phyloP scores from a whole-genome alignment of 2,797 vertebrate species.

The Poecilia picta region DNA sequence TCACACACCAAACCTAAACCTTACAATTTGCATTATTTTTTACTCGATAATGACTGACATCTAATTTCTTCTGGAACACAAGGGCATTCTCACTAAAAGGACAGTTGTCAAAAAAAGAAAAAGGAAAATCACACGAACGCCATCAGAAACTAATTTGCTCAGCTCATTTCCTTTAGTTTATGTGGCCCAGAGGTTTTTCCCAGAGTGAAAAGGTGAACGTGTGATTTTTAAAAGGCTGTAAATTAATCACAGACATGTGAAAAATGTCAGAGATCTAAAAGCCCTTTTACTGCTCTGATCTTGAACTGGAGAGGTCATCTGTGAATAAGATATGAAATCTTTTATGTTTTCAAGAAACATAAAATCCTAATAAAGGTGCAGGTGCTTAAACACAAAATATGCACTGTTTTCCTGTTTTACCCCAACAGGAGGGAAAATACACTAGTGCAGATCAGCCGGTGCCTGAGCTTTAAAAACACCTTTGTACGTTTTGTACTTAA shows the following conservation, averaged over 20 bases:
- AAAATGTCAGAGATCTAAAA: slow-evolving; percentile 56
- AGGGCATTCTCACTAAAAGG: slow-evolving; percentile 29
- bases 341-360: slow-evolving; percentile 18
- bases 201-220: slow-evolving; percentile 34
- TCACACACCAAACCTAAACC: slow-evolving; percentile 17
- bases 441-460: not conserved
- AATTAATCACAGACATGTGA: slow-evolving; percentile 55
- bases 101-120: slow-evolving; percentile 11
- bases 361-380: not conserved
- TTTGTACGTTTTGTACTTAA: not conserved
- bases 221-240: slow-evolving; percentile 39
- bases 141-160: slow-evolving; percentile 52
- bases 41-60: slow-evolving; percentile 52
- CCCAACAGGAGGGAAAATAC: not conserved
- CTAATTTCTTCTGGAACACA: slow-evolving; percentile 56
- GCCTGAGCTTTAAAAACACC: not conserved
- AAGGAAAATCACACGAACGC: slow-evolving; percentile 15
- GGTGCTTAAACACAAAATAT: not conserved
- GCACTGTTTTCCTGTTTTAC: not conserved
- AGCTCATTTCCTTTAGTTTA: slow-evolving; percentile 47
- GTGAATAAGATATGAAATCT: slow-evolving; percentile 56
- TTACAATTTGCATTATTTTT: slow-evolving; percentile 34
- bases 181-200: slow-evolving; percentile 22
- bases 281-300: slow-evolving; percentile 51
- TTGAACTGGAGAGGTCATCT: slow-evolving; percentile 31